These are phyloP conservation scores for Tachina fera DNA, from an alignment of 2,888 invertebrate genomes.

Conservation along the genomic window DNA sequence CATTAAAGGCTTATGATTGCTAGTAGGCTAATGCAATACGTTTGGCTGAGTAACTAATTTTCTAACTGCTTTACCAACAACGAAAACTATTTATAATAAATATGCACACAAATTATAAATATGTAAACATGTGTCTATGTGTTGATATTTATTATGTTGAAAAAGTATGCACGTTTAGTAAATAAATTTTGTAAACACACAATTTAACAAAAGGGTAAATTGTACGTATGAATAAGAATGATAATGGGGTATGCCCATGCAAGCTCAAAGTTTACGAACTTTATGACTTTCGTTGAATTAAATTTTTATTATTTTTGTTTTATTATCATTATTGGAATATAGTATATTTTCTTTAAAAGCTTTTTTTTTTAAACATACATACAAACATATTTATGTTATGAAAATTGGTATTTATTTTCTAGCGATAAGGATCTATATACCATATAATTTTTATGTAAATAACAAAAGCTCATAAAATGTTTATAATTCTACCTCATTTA, in stretches of 20 bases:
- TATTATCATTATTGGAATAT: not conserved
- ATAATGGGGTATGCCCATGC: slow-evolving; percentile 49
- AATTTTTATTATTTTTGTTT: slow-evolving; percentile 6
- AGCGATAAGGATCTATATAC: slow-evolving; percentile 3
- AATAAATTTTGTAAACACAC: slow-evolving; percentile 17
- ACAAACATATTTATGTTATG: not conserved
- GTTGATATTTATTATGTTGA: not conserved
- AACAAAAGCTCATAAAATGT: not conserved
- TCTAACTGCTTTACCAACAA: slow-evolving; percentile 16
- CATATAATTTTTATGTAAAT: slow-evolving; percentile 17
- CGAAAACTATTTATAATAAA: slow-evolving; percentile 24
- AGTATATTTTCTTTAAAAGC: not conserved
- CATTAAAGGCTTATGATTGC: slow-evolving; percentile 71
- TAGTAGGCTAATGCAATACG: slow-evolving; percentile 16
- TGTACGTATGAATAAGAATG: not conserved
- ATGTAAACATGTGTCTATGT: not conserved
- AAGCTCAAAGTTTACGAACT: slow-evolving; percentile 28
- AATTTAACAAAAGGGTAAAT: slow-evolving; percentile 18
- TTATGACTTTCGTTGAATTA: slow-evolving; percentile 11
- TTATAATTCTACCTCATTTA: slow-evolving; percentile 11
- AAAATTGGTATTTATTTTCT: slow-evolving; percentile 11
- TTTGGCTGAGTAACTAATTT: slow-evolving; percentile 24
- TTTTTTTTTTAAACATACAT: not conserved
- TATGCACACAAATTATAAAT: not conserved
- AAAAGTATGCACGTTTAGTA: not conserved